Evolutionary conservation across 2,113 vertebrate genomes (phyloP).

Genomic region (Petromus typicus): DNA sequence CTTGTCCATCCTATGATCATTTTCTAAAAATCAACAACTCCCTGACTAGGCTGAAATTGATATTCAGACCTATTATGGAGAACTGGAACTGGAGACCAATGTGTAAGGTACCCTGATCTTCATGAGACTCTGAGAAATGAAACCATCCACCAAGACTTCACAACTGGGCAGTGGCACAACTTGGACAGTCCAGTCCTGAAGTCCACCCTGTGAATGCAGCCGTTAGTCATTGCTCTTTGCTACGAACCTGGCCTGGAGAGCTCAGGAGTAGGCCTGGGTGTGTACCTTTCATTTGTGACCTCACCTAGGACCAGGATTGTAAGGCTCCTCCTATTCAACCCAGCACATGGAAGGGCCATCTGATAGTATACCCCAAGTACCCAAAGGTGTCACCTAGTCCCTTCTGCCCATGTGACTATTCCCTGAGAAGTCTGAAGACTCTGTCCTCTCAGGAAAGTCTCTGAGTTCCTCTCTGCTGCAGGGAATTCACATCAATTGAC

Average conservation of each 20-base stretch:
- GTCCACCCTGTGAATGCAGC: background rate
- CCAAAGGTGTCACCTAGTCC: background rate
- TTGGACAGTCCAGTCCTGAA: fast-evolving
- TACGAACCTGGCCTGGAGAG: background rate
- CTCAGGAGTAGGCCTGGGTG: too few species aligned
- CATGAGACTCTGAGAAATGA: background rate
- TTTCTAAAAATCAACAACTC: background rate
- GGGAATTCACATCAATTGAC: background rate
- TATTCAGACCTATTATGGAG: background rate
- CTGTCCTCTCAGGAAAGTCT: background rate
- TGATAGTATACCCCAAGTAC: background rate
- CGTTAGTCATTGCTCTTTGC: fast-evolving
- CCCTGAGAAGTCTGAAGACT: background rate
- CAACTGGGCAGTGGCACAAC: background rate
- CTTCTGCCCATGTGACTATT: fast-evolving
- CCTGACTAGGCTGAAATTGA: background rate
- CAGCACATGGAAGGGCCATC: too few species aligned
- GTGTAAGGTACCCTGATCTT: fast-evolving
- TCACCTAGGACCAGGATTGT: background rate
- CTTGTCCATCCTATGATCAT: background rate
- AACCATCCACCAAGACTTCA: background rate
- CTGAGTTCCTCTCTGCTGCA: background rate
- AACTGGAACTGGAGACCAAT: background rate
- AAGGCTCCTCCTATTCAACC: fast-evolving
- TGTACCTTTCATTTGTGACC: background rate